phyloP scores from a whole-genome alignment of 2,888 invertebrate species.

The Melanostoma scalare region DNA sequence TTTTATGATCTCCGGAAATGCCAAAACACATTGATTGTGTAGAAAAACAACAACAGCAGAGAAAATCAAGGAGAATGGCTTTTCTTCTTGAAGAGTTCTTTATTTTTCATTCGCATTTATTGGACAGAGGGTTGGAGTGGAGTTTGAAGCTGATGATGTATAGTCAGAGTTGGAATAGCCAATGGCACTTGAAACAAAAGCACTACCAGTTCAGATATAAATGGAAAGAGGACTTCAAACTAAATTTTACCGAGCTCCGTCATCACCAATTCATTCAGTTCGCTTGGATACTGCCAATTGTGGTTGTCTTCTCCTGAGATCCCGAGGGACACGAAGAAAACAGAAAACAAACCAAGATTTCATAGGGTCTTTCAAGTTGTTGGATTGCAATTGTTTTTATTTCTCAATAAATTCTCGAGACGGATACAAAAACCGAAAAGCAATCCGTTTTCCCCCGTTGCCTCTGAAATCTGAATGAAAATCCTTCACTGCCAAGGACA shows the following conservation, averaged over 20 bases:
- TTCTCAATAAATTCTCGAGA: conserved; percentile 60
- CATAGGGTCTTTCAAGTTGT: conserved; percentile 55
- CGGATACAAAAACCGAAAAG: conserved; percentile 18
- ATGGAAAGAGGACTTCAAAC: conserved; percentile 29
- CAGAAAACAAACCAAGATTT: conserved; percentile 68
- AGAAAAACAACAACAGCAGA: conserved; percentile 27
- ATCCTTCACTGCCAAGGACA: neutral
- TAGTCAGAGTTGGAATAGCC: neutral
- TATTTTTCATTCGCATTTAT: neutral
- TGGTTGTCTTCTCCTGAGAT: conserved; percentile 7
- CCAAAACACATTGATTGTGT: conserved; percentile 48
- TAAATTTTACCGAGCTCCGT: conserved; percentile 48
- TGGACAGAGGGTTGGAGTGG: neutral
- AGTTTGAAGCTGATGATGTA: neutral
- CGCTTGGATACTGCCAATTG: conserved; percentile 60
- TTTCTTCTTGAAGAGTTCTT: conserved; percentile 27
- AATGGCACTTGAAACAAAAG: conserved; percentile 5
- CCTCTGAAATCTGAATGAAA: neutral
- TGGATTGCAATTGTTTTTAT: conserved; percentile 70
- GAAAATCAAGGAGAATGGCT: conserved; percentile 42
- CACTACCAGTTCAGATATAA: conserved; percentile 1
- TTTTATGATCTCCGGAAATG: conserved; percentile 77
- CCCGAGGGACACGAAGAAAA: conserved; percentile 4
- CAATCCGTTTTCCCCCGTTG: conserved; percentile 20
- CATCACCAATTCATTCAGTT: conserved; percentile 64